Conservation (phyloP, 1,140 invertebrate genomes). For the Drosophila leontia region DNA sequence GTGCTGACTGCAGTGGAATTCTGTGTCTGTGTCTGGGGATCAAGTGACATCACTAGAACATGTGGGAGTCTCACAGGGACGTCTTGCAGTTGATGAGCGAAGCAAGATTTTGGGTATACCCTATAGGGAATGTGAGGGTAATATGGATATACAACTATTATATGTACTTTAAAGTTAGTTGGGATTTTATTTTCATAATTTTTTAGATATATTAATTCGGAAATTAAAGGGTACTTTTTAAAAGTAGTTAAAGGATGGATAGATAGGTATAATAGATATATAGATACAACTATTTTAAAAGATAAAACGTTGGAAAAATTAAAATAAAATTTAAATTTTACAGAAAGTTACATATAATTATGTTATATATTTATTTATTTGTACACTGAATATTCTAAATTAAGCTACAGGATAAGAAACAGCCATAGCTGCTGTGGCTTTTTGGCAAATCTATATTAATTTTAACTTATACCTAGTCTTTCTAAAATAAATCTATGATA, state of each 20-base stretch:
- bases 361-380: too few species aligned
- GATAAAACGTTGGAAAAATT: too few species aligned
- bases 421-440: too few species aligned
- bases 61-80: neutral
- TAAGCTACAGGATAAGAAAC: too few species aligned
- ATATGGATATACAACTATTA: neutral
- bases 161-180: neutral
- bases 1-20: slow-evolving; percentile 40
- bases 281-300: too few species aligned
- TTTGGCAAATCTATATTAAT: too few species aligned
- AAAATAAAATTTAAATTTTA: neutral
- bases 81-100: slow-evolving; percentile 9
- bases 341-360: too few species aligned
- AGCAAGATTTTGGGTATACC: slow-evolving; percentile 2
- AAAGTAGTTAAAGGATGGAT: neutral
- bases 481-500: neutral
- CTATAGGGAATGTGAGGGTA: neutral
- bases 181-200: neutral
- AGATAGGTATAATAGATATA: too few species aligned
- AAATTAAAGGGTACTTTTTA: neutral
- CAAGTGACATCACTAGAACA: slow-evolving; percentile 51
- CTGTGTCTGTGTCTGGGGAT: slow-evolving; percentile 11
- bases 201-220: neutral
- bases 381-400: too few species aligned
- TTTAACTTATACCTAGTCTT: neutral